Evolutionary conservation across 2,797 vertebrate species (phyloP).

Genomic region (Lutjanus argentimaculatus): DNA sequence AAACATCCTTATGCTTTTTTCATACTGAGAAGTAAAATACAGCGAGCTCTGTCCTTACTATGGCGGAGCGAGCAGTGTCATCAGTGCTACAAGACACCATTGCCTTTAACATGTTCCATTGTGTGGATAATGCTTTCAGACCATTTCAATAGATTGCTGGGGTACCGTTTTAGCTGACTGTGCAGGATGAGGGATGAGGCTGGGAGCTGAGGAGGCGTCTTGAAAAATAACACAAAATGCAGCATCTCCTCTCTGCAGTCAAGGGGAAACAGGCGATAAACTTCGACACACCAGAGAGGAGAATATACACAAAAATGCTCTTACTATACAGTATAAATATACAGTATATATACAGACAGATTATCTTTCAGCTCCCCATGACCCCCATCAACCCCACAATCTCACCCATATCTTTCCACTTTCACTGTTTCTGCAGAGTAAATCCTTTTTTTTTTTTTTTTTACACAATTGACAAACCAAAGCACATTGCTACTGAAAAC

Average conservation of each 20-base stretch:
- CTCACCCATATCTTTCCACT: conserved; percentile 1
- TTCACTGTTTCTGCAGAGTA: not conserved
- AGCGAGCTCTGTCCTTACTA: conserved; percentile 47
- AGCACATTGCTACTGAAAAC: conserved; percentile 25
- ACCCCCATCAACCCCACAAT: not conserved
- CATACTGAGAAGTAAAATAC: conserved; percentile 56
- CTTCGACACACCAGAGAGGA: conserved; percentile 59
- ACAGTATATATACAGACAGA: conserved; percentile 10
- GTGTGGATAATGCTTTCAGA: conserved; percentile 82
- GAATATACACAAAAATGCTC: conserved; percentile 52
- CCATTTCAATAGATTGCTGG: conserved; percentile 85
- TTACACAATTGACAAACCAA: conserved; percentile 34
- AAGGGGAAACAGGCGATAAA: conserved; percentile 73
- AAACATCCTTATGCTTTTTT: conserved; percentile 54
- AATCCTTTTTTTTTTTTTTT: conserved; percentile 4
- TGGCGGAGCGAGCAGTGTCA: conserved; percentile 73
- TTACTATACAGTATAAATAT: conserved; percentile 2
- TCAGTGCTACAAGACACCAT: conserved; percentile 77
- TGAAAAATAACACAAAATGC: conserved; percentile 85
- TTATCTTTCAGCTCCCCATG: conserved; percentile 22
- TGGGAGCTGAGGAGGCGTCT: conserved; percentile 84
- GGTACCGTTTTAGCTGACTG: conserved; percentile 83
- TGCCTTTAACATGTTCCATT: conserved; percentile 84
- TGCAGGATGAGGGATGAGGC: conserved; percentile 84
- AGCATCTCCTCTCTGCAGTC: conserved; percentile 80